Percentiles rank a stretch among this genome's conserved stretches.
phyloP scores from a whole-genome alignment of 2,113 vertebrate genomes.

The Turnix velox region DNA sequence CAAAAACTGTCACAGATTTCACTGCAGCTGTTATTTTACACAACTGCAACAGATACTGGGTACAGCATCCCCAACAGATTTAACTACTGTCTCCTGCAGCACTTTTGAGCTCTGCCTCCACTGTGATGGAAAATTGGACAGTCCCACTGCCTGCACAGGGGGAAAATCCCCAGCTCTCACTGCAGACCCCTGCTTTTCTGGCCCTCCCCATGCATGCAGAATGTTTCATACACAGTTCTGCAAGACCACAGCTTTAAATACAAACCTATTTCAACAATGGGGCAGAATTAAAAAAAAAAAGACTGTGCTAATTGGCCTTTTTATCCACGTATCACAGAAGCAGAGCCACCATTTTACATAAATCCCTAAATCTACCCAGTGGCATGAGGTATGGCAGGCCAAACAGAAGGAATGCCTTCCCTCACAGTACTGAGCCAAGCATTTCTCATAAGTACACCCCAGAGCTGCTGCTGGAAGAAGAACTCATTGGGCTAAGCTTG shows the following conservation, averaged over 20 bases:
- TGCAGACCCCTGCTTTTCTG: neutral
- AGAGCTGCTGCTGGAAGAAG: neutral
- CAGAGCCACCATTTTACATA: neutral
- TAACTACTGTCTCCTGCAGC: neutral
- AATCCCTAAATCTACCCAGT: neutral
- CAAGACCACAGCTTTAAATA: neutral
- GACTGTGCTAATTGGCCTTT: neutral
- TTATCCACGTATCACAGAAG: neutral
- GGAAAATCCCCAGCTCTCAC: neutral
- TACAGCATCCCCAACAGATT: neutral
- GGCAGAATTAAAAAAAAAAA: accelerated
- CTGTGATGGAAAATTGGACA: neutral
- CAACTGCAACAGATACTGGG: neutral
- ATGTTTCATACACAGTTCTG: neutral
- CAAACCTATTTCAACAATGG: neutral
- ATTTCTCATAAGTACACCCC: neutral
- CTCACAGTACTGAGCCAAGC: neutral
- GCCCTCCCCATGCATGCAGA: neutral
- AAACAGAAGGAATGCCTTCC: neutral
- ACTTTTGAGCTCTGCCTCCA: neutral
- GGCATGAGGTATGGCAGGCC: neutral
- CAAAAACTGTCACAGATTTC: neutral
- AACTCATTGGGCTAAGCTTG: neutral
- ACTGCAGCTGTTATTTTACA: neutral
- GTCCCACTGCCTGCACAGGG: neutral